Base-by-base conservation (phyloP, 2,797 vertebrate genomes). In the Potorous gilbertii region DNA sequence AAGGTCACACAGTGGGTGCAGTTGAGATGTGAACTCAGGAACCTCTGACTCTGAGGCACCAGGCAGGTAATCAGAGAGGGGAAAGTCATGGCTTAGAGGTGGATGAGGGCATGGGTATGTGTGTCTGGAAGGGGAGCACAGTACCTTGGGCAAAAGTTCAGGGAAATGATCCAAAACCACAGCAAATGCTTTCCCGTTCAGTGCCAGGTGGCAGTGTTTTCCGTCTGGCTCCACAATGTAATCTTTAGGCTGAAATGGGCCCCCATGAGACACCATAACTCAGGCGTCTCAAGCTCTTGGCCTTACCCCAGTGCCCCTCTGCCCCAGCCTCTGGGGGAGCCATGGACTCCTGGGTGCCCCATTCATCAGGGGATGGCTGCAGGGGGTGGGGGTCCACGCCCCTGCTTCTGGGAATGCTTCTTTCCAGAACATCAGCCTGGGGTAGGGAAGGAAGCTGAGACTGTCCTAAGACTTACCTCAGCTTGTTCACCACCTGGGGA, bases 141-240 rank as follows among this genome's bases (percentile, higher is more conserved):
- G 97, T 98, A 99, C 99, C 99, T 99, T 99, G 46, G 99, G 99
- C 94, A 99, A 98, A 95, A 99, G 98, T 29, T 99, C 99, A 0
- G 99, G 98, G 55, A 99, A 99, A 97, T 99, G 97, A 96, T 99
- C 99, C 46, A 98, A 98, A 16, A 99, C 97, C 94, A 99, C 98
- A 1, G 99, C 98, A 59, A 99, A 99, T 55, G 99, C 99, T 97
- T 99, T 99, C 89, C 99, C 99, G 1, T 98, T 99, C 94, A 99
- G 98, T 29, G 99, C 99, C 1, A 99, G 97, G 98, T 99, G 99
- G 98, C 98, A 99, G 56, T 56, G 89, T 12, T 0, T 96, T 29
- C 95, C 28, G 1, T 92, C 96, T 13, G 93, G 90, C 50, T 96
- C 97, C 90, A 95, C 1, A 31, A 95, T 92, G 89, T 90, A 95